Evolutionary conservation across 2,888 invertebrate species (phyloP).

Genomic region (Lepidonotus clava): DNA sequence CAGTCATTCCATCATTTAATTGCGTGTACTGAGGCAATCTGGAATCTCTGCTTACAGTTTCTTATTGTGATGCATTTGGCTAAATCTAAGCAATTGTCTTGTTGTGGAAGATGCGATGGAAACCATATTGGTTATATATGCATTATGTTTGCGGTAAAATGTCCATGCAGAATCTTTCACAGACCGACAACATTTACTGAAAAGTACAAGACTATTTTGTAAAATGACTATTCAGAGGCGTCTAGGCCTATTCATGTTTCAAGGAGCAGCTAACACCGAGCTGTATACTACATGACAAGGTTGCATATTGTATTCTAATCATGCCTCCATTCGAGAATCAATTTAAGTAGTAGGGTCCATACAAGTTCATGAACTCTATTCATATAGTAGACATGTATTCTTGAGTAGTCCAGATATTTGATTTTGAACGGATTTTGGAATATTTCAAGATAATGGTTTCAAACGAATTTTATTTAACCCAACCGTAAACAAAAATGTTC

Average conservation of each 20-base stretch:
- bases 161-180: constrained; percentile 37
- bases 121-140: background rate
- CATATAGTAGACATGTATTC: background rate
- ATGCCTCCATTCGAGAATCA: background rate
- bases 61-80: background rate
- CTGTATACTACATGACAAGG: constrained; percentile 27
- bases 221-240: background rate
- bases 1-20: background rate
- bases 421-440: background rate
- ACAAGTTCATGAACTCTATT: constrained; percentile 18
- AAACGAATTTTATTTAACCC: no score
- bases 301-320: constrained; percentile 16
- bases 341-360: background rate
- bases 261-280: background rate
- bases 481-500: background rate
- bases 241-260: background rate
- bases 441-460: background rate
- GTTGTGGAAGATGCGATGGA: background rate
- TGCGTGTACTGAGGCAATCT: no score
- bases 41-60: background rate
- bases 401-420: background rate
- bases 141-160: background rate
- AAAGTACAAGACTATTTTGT: constrained; percentile 30
- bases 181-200: constrained; percentile 33
- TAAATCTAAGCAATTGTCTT: background rate